Evolutionary conservation across 2,113 vertebrate genomes (phyloP).

Genomic region (Cinclus mexicanus): DNA sequence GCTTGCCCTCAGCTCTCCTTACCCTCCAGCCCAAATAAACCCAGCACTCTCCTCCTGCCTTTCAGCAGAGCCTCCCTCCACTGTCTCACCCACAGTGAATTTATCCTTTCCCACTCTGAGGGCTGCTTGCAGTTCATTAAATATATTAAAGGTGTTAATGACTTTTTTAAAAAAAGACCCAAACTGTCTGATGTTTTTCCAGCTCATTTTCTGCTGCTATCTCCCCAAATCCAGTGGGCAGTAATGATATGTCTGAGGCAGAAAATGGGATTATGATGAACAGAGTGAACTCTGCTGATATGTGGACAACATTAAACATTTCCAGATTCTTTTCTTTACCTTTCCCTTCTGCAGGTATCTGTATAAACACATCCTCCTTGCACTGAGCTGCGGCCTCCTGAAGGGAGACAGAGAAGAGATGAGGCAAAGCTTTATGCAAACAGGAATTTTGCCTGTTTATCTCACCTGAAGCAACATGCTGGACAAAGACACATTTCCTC

Average conservation of each 20-base stretch:
- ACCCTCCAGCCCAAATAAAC: background rate
- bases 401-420: background rate
- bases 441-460: background rate
- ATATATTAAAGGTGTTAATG: slow-evolving; percentile 49
- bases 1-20: background rate
- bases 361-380: background rate
- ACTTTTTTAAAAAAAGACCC: slow-evolving; percentile 33
- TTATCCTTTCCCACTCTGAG: background rate
- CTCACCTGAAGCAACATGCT: background rate
- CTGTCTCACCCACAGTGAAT: background rate
- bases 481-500: background rate
- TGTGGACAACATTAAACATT: slow-evolving; percentile 47
- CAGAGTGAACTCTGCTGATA: slow-evolving; percentile 2
- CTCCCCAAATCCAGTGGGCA: slow-evolving; percentile 34
- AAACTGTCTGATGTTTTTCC: slow-evolving; percentile 49
- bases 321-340: slow-evolving; percentile 3
- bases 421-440: background rate
- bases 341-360: slow-evolving; percentile 18
- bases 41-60: background rate
- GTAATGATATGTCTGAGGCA: slow-evolving; percentile 51
- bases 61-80: background rate
- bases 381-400: background rate
- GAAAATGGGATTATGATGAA: slow-evolving; percentile 56
- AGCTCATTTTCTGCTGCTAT: slow-evolving; percentile 54
- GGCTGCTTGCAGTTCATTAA: slow-evolving; percentile 36